phyloP scores from a whole-genome alignment of 2,888 invertebrate species.

The Hecatera dysodea region DNA sequence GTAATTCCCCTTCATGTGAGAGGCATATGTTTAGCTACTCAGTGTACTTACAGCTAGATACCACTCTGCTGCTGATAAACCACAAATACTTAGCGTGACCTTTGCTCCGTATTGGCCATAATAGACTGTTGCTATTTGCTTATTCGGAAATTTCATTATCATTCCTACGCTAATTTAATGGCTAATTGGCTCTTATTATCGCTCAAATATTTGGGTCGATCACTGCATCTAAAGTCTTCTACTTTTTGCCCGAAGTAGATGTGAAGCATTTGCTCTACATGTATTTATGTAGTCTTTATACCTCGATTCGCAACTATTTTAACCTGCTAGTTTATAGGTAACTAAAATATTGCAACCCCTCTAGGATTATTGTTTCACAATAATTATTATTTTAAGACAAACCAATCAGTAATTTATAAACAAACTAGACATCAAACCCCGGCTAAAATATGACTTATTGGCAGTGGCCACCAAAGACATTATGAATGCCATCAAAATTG shows the following conservation, averaged over 20 bases:
- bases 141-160: slow-evolving; percentile 68
- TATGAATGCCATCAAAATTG: too few species aligned
- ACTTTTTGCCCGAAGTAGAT: slow-evolving; percentile 25
- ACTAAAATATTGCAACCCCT: too few species aligned
- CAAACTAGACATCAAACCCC: too few species aligned
- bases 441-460: too few species aligned
- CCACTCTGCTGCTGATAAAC: slow-evolving; percentile 58
- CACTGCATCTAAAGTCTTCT: slow-evolving; percentile 47
- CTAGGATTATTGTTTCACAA: too few species aligned
- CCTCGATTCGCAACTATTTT: neutral
- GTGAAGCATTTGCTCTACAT: slow-evolving; percentile 9
- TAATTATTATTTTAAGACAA: too few species aligned
- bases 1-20: slow-evolving; percentile 40
- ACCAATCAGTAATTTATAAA: too few species aligned
- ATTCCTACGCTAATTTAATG: slow-evolving; percentile 66
- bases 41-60: slow-evolving; percentile 53
- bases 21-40: slow-evolving; percentile 50
- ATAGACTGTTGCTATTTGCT: slow-evolving; percentile 68
- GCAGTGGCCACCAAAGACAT: too few species aligned
- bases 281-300: neutral
- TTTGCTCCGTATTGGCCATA: slow-evolving; percentile 64
- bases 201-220: slow-evolving; percentile 64
- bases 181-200: slow-evolving; percentile 66
- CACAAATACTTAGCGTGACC: slow-evolving; percentile 63
- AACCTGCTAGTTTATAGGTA: too few species aligned